phyloP scores from a whole-genome alignment of 2,888 invertebrate genomes.

The Epinotia bilunana region DNA sequence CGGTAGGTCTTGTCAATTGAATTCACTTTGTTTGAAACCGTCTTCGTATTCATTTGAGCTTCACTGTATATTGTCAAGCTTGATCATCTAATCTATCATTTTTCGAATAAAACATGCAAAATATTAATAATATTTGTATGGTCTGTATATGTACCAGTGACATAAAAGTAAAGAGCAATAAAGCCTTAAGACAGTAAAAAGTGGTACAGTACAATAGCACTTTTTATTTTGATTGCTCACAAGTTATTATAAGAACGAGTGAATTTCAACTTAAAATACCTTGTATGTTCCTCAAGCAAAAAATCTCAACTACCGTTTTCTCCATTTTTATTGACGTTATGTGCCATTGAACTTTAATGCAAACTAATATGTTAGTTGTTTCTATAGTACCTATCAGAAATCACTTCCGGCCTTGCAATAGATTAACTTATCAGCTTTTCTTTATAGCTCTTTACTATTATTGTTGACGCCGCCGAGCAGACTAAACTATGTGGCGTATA shows the following conservation, averaged over 20 bases:
- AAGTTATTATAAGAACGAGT: too few species aligned
- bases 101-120: neutral
- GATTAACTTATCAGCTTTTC: too few species aligned
- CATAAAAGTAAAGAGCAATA: too few species aligned
- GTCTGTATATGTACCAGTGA: too few species aligned
- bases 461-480: too few species aligned
- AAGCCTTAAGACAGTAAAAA: too few species aligned
- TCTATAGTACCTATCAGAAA: neutral
- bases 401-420: neutral
- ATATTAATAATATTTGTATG: neutral
- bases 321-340: neutral
- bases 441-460: too few species aligned
- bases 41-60: constrained; percentile 5
- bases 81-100: neutral
- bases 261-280: neutral
- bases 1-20: constrained; percentile 20
- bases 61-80: constrained; percentile 19
- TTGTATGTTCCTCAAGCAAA: neutral
- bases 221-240: neutral
- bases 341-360: neutral
- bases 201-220: neutral
- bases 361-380: neutral
- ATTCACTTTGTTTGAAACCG: constrained; percentile 16
- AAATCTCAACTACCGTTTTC: neutral
- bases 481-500: constrained; percentile 1